phyloP scores from a whole-genome alignment of 1,140 invertebrate species.

The Drosophila asahinai region DNA sequence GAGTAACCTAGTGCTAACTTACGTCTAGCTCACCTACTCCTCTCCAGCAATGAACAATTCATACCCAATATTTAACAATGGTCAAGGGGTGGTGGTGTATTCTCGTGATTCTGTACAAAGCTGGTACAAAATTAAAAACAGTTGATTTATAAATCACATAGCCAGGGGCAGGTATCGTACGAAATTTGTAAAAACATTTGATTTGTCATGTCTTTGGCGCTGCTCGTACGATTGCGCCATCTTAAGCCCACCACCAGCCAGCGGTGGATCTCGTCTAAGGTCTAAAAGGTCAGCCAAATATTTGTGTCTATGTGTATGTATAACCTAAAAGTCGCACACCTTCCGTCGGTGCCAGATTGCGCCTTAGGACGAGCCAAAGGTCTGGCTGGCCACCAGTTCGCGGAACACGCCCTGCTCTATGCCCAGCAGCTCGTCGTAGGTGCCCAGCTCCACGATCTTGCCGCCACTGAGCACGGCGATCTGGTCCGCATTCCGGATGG shows the following conservation, averaged over 20 bases:
- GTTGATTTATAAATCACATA: constrained; percentile 19
- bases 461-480: constrained; percentile 96
- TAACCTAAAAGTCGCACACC: not conserved
- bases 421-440: constrained; percentile 89
- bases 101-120: constrained; percentile 21
- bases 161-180: constrained; percentile 1
- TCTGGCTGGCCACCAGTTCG: constrained; percentile 89
- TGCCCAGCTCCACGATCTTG: constrained; percentile 92
- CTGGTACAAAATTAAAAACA: constrained; percentile 27
- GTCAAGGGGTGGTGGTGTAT: constrained; percentile 14
- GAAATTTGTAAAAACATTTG: not conserved
- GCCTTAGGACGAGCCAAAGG: constrained; percentile 82
- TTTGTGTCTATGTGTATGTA: not conserved
- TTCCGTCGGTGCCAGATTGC: too few species aligned
- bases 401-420: constrained; percentile 87
- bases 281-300: constrained; percentile 7
- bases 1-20: not conserved
- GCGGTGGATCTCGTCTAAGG: constrained; percentile 20
- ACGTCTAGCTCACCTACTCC: constrained; percentile 1
- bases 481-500: constrained; percentile 94
- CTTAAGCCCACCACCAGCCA: constrained; percentile 17
- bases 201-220: not conserved
- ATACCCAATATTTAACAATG: constrained; percentile 4
- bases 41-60: not conserved
- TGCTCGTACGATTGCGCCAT: constrained; percentile 3